Base-by-base conservation (phyloP, 2,113 vertebrate genomes). In the Pomatorhinus ruficollis region DNA sequence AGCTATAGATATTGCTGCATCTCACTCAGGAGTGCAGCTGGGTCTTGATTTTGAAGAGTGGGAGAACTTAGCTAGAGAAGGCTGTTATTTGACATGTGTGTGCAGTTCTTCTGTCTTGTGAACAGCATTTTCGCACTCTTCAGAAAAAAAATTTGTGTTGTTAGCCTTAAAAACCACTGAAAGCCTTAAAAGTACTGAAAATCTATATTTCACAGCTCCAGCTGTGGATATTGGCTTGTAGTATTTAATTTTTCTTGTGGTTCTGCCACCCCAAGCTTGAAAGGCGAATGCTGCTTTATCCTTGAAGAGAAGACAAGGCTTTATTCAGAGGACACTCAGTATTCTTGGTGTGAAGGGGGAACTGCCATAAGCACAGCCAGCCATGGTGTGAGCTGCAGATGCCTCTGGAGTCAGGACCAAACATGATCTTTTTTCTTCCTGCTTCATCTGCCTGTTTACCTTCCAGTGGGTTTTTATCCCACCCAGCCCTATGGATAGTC, bases 241-340 rank as follows among this genome's bases (percentile, higher is more conserved):
- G 20, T 44, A 18, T 42, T 78, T 56, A 0, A 9, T n/a, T 90
- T 80, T 65, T 33, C 19, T 47, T 56, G 6, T 63, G 10, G 9
- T 54, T 95, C 52, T 30, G 25, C 15, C 14, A 23, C 33, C 33
- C 23, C 12, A 35, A 78, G 52, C 15, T 44, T n/a, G 19, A 60
- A 45, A 66, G 20, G 5, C 8, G 28, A 77, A 24, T n/a, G 35
- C 23, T 23, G 7, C n/a, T 37, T 75, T 82, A 20, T 49, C 8
- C 27, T 50, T 20, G 60, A 66, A 33, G 47, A 15, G 20, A 44
- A 60, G 23, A 64, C 49, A 56, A 45, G 24, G 15, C 19, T 60
- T 2, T 19, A 1, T 23, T 4, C 17, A 56, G n/a, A 52, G n/a
- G 28, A 8, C 13, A 4, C 14, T 59, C 2, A 0, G 5, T 19